Evolutionary conservation across 2,888 invertebrate species (phyloP).

Genomic region (Pinctada fucata): DNA sequence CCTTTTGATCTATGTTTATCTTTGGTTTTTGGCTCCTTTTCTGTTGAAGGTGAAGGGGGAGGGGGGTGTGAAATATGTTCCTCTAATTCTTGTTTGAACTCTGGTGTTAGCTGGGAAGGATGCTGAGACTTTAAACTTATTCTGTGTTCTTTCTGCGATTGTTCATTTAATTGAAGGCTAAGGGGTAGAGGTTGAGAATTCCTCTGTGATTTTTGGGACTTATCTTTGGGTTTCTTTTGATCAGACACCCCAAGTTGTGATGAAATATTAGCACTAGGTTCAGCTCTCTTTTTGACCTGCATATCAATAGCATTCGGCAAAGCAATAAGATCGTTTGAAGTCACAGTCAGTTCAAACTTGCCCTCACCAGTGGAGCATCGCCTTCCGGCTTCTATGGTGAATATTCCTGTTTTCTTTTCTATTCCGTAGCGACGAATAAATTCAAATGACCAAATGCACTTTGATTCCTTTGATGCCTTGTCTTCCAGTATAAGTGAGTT

Average conservation of each 20-base stretch:
- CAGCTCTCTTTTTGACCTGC: conserved; percentile 12
- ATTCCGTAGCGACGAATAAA: conserved; percentile 27
- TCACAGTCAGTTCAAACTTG: conserved; percentile 17
- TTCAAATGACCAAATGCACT: conserved; percentile 27
- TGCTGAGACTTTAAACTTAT: background rate
- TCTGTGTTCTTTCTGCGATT: background rate
- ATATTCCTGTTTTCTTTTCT: conserved; percentile 17
- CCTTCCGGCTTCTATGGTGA: conserved; percentile 26
- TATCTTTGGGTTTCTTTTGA: background rate
- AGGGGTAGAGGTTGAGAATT: conserved; percentile 28
- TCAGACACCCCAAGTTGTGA: background rate
- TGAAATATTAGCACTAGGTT: conserved; percentile 1
- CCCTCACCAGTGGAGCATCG: conserved; percentile 27
- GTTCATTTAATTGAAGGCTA: background rate
- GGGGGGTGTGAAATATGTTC: conserved; percentile 10
- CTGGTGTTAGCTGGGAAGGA: conserved; percentile 4
- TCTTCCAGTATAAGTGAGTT: conserved; percentile 25
- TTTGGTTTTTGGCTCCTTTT: conserved; percentile 4
- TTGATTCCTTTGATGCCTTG: conserved; percentile 6
- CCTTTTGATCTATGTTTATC: conserved; percentile 12
- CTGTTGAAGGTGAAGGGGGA: background rate
- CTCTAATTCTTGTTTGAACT: conserved; percentile 16
- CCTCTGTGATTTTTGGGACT: conserved; percentile 12
- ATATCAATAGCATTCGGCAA: conserved; percentile 26
- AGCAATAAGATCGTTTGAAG: conserved; percentile 7